Percentiles rank a stretch among this genome's conserved stretches.
Evolutionary conservation across 2,888 invertebrate genomes (phyloP).

Genomic region (Sussaba pulchella): DNA sequence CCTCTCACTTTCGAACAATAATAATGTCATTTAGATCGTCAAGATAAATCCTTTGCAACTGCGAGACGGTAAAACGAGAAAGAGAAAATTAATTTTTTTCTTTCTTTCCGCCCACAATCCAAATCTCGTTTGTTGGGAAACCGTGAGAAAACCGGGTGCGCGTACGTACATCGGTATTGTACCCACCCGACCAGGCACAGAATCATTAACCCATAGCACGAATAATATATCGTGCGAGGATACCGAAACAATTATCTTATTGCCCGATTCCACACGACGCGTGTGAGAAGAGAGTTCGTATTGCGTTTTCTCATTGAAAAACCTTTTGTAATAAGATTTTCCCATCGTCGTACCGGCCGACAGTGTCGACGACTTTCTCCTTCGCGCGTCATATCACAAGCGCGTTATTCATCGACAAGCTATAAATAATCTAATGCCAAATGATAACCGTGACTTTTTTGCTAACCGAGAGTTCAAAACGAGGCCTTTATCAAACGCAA

Average conservation of each 20-base stretch:
- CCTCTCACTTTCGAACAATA: slow-evolving; percentile 33
- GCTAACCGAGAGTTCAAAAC: background rate
- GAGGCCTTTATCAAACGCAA: background rate
- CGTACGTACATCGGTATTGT: slow-evolving; percentile 9
- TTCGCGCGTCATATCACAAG: slow-evolving; percentile 8
- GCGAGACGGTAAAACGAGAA: slow-evolving; percentile 43
- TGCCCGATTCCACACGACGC: background rate
- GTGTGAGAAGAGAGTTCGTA: slow-evolving; percentile 17
- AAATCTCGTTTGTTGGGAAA: slow-evolving; percentile 37
- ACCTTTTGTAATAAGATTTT: slow-evolving; percentile 12
- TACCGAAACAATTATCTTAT: slow-evolving; percentile 31
- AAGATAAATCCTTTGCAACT: slow-evolving; percentile 35
- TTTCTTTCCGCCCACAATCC: slow-evolving; percentile 19
- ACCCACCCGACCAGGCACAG: background rate
- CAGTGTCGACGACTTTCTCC: slow-evolving; percentile 50
- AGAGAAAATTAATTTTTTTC: slow-evolving; percentile 37
- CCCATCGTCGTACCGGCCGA: background rate
- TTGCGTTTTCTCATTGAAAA: slow-evolving; percentile 25
- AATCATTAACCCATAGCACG: slow-evolving; percentile 9
- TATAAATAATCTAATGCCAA: slow-evolving; percentile 27
- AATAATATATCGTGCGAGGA: slow-evolving; percentile 46
- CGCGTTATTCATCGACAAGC: slow-evolving; percentile 8
- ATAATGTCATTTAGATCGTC: slow-evolving; percentile 53
- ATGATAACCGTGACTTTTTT: slow-evolving; percentile 5
- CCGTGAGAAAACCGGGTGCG: slow-evolving; percentile 47